Evolutionary conservation across 1,140 invertebrate species (phyloP).

Genomic region (Ylistrum balloti): DNA sequence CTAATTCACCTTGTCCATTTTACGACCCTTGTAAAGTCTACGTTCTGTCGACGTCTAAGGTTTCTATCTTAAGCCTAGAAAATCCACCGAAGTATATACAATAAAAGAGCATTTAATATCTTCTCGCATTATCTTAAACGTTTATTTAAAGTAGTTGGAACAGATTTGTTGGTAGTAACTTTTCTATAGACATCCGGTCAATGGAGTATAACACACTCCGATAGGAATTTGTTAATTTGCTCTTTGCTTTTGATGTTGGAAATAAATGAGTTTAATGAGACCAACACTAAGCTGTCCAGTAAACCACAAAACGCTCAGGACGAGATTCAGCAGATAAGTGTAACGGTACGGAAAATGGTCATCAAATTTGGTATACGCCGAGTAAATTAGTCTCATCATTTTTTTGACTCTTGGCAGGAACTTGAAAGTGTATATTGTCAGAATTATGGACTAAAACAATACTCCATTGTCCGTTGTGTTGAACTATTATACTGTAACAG

Average conservation of each 20-base stretch:
- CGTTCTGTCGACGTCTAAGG: background rate
- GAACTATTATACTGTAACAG: no score
- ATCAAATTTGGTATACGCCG: background rate
- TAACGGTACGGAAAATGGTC: background rate
- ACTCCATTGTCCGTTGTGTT: no score
- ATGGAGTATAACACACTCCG: background rate
- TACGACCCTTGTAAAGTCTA: background rate
- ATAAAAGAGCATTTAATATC: constrained; percentile 35
- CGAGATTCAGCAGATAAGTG: background rate
- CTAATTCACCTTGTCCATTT: background rate
- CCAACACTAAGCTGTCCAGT: background rate
- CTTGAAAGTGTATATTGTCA: no score
- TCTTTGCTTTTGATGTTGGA: background rate
- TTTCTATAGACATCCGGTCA: background rate
- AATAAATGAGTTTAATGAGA: background rate
- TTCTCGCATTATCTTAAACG: background rate
- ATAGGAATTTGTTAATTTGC: background rate
- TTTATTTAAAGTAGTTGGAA: background rate
- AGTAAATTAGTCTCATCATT: no score
- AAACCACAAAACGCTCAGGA: background rate
- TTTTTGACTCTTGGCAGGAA: no score
- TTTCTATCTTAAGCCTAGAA: background rate
- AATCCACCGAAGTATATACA: background rate
- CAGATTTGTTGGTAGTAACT: background rate
- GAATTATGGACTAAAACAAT: no score